Conservation (phyloP, 2,797 vertebrate genomes). For the Pempheris klunzingeri region DNA sequence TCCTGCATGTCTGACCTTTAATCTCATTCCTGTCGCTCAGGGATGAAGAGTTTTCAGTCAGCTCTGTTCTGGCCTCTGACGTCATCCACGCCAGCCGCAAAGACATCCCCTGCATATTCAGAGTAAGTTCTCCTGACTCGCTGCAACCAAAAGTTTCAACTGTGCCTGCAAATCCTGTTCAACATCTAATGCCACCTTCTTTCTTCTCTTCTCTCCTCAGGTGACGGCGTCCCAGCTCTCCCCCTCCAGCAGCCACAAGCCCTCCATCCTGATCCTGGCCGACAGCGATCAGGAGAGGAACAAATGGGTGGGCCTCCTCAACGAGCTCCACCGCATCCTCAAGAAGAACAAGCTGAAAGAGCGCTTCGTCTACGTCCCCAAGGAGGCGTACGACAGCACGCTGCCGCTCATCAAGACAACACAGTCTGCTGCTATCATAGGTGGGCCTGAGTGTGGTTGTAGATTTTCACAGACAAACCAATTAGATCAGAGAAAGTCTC, state of each 20-base stretch:
- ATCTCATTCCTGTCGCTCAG: constrained; percentile 74
- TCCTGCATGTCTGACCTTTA: neutral
- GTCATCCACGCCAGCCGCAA: constrained; percentile 98
- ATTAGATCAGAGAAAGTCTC: neutral
- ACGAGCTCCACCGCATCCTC: constrained; percentile 95
- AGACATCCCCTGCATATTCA: constrained; percentile 98
- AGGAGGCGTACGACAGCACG: constrained; percentile 98
- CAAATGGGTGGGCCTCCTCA: constrained; percentile 97
- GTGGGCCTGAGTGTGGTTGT: too few species aligned
- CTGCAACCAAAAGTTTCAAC: neutral
- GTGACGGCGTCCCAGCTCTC: constrained; percentile 97
- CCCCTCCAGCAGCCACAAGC: constrained; percentile 91
- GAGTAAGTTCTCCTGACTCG: constrained; percentile 85
- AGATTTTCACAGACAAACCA: too few species aligned
- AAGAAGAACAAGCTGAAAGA: constrained; percentile 99
- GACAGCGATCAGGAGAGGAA: constrained; percentile 95
- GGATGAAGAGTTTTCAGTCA: constrained; percentile 99
- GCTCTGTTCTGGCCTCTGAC: constrained; percentile 96
- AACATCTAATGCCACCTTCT: neutral
- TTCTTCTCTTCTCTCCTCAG: constrained; percentile 73
- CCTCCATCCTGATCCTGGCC: constrained; percentile 95
- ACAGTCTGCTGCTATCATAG: constrained; percentile 95
- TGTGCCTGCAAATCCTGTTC: neutral
- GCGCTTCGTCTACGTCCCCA: constrained; percentile 95
- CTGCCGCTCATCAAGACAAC: constrained; percentile 98